Evolutionary conservation across 2,888 invertebrate genomes (phyloP).

Genomic region (Azorinus chamasolen): DNA sequence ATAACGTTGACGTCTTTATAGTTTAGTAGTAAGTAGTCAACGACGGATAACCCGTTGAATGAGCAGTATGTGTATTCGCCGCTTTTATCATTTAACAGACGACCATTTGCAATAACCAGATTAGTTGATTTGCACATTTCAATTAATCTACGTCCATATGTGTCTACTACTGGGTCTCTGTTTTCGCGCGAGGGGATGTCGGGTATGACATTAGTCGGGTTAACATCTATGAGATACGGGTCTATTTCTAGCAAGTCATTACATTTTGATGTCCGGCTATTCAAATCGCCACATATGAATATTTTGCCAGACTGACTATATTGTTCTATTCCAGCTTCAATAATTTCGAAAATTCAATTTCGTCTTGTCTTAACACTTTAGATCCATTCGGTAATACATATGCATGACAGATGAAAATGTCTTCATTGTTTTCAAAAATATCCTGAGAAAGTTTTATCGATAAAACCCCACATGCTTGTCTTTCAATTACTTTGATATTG

Average conservation of each 20-base stretch:
- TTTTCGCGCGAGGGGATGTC: neutral
- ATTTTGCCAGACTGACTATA: neutral
- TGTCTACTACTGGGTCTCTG: slow-evolving; percentile 3
- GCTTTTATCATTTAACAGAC: neutral
- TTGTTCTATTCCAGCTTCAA: slow-evolving; percentile 3
- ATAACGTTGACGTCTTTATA: neutral
- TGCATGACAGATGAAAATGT: slow-evolving; percentile 6
- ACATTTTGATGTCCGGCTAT: neutral
- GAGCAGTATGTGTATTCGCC: slow-evolving; percentile 8
- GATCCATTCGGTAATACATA: neutral
- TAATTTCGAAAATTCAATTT: slow-evolving; percentile 10
- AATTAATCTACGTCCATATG: neutral
- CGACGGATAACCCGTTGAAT: neutral
- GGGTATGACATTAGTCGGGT: neutral
- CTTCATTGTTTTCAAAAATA: neutral
- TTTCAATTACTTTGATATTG: neutral
- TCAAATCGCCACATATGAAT: neutral
- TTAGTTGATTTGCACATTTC: slow-evolving; percentile 7
- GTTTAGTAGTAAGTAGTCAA: slow-evolving; percentile 1
- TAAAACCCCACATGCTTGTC: slow-evolving; percentile 2
- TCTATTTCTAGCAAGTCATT: slow-evolving; percentile 1
- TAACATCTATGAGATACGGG: neutral
- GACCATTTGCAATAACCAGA: slow-evolving; percentile 9
- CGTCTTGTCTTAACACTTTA: neutral
- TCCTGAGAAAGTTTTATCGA: neutral